A percentile compares a stretch with the other conserved stretches of the same genome.
Conservation (phyloP, 2,113 vertebrate genomes). For the Tapirus terrestris region DNA sequence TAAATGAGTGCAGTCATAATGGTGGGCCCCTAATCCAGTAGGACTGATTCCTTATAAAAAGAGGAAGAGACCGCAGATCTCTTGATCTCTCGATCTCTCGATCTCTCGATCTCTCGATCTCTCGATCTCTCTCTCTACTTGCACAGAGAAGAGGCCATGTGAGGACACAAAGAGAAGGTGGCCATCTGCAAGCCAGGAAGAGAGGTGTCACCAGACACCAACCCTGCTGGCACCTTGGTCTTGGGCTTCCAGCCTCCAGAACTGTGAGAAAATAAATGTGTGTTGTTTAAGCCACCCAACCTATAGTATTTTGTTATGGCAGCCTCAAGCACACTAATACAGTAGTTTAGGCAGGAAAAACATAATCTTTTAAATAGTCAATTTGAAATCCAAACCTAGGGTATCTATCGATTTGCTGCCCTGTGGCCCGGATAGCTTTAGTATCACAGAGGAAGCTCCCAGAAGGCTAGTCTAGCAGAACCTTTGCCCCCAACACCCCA, state of each 20-base stretch:
- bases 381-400: constrained; percentile 16
- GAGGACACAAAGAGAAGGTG: neutral
- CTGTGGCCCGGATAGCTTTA: neutral
- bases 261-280: neutral
- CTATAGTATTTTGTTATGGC: neutral
- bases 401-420: neutral
- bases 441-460: neutral
- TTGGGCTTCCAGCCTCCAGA: neutral
- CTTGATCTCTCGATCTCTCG: no score
- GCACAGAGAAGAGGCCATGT: neutral
- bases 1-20: neutral
- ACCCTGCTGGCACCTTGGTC: neutral
- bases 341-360: neutral
- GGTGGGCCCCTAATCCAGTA: neutral
- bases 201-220: neutral
- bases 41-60: neutral
- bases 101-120: no score
- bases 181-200: neutral
- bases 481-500: neutral
- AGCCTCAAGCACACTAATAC: neutral
- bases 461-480: neutral
- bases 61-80: neutral
- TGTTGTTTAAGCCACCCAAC: neutral
- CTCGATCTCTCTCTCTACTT: neutral
- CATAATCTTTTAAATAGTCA: neutral